A percentile compares a stretch with the other conserved stretches of the same genome.
Conservation (phyloP, 53 echinoderm and acorn worm species). For the Paelopatides confundens region DNA sequence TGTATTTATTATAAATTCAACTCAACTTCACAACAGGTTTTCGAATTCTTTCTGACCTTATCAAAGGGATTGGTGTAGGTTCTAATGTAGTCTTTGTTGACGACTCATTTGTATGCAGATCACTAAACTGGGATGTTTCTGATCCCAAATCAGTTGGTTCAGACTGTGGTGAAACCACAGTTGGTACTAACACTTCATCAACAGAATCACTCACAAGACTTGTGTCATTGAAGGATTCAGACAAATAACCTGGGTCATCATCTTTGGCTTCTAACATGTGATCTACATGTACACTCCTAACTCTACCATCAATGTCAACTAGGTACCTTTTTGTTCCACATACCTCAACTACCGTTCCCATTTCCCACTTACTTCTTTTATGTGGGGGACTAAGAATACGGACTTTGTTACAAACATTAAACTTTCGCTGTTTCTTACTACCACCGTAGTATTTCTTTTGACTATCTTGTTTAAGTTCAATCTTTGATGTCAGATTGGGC, state of each 20-base stretch:
- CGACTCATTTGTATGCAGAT: background rate
- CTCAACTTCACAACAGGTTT: slow-evolving; percentile 7
- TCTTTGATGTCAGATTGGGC: background rate
- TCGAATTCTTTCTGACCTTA: background rate
- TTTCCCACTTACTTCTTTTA: background rate
- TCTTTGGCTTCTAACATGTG: slow-evolving; percentile 34
- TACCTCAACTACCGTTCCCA: background rate
- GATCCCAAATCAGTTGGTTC: background rate
- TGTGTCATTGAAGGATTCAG: background rate
- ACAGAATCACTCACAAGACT: background rate
- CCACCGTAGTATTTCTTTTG: slow-evolving; percentile 11
- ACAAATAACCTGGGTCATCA: background rate
- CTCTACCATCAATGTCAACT: slow-evolving; percentile 7
- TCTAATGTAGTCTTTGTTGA: background rate
- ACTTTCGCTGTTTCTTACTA: background rate
- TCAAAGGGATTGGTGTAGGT: background rate
- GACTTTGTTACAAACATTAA: background rate
- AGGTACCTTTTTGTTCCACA: slow-evolving; percentile 31
- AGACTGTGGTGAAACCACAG: background rate
- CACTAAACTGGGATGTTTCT: background rate
- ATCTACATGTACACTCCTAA: slow-evolving; percentile 32
- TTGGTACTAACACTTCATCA: background rate
- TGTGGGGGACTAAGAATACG: slow-evolving; percentile 17
- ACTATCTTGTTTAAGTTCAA: background rate
- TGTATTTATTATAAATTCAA: no score